phyloP scores from a whole-genome alignment of 2,797 vertebrate species.

The Lindbergichthys nudifrons region DNA sequence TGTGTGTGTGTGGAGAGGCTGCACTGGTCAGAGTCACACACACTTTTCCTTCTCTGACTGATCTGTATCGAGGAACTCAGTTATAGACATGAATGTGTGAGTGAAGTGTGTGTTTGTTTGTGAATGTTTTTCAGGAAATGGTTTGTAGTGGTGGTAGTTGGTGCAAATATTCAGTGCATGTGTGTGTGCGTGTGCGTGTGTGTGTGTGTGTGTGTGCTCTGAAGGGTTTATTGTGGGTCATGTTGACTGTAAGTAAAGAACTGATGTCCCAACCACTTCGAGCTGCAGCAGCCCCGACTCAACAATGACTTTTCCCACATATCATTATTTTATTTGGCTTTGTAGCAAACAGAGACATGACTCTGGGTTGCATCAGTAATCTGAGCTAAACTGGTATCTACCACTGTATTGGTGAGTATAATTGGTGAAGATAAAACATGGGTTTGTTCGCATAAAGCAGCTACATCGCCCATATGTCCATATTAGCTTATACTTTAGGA shows the following conservation, averaged over 20 bases:
- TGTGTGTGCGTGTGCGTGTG: not conserved
- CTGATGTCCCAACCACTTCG: not conserved
- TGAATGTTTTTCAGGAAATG: not conserved
- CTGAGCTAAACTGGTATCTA: not conserved
- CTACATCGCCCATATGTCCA: not conserved
- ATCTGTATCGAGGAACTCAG: no score
- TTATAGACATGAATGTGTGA: no score
- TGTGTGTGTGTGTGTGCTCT: not conserved
- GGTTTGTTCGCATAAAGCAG: not conserved
- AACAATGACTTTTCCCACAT: not conserved
- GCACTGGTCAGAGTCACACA: slow-evolving; percentile 44
- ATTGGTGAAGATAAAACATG: not conserved
- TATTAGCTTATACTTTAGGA: no score
- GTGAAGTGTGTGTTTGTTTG: slow-evolving; percentile 23
- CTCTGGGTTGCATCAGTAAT: not conserved
- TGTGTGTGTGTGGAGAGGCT: not conserved
- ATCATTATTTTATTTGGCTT: not conserved
- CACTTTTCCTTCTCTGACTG: slow-evolving; percentile 15
- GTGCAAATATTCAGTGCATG: not conserved
- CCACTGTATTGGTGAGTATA: not conserved
- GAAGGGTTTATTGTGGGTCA: slow-evolving; percentile 29
- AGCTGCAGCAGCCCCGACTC: not conserved
- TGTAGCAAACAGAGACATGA: slow-evolving; percentile 1
- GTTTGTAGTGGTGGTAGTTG: not conserved
- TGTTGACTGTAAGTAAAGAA: slow-evolving; percentile 19